These are phyloP conservation scores for Hyperopisus bebe DNA, from an alignment of 2,113 vertebrate genomes.

Conservation along the genomic window DNA sequence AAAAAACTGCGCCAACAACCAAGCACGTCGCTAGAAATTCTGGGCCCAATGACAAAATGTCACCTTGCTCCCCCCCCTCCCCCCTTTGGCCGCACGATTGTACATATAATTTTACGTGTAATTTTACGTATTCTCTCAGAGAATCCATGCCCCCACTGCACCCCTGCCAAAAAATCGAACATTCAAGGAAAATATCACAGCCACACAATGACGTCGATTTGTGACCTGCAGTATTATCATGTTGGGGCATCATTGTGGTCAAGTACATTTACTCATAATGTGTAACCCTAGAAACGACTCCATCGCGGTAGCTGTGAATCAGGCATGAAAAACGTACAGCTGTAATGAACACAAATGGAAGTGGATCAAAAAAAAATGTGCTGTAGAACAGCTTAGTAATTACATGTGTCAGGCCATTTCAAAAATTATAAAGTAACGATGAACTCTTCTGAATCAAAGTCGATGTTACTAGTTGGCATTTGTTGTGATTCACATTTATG, in stretches of 20 bases:
- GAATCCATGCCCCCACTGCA: not conserved
- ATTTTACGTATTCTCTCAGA: not conserved
- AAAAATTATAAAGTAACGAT: not conserved
- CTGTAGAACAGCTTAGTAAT: not conserved
- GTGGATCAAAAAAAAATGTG: not conserved
- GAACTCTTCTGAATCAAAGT: not conserved
- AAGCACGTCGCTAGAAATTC: not conserved
- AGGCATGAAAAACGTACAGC: not conserved
- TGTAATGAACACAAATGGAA: not conserved
- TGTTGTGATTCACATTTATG: not conserved
- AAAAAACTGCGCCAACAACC: not conserved
- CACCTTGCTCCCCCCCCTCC: not conserved
- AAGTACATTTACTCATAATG: not conserved
- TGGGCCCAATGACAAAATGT: not conserved
- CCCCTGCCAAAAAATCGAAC: not conserved
- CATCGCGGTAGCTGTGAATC: not conserved
- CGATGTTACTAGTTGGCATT: not conserved
- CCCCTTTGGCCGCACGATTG: not conserved
- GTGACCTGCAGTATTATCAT: not conserved
- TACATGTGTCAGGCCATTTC: not conserved
- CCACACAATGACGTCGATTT: not conserved
- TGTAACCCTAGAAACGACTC: not conserved
- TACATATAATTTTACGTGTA: too few relatives aligned
- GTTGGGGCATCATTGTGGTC: not conserved
- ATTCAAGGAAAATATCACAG: not conserved